Base-by-base conservation (phyloP, 2,797 vertebrate genomes). In the Kryptolebias ocellatus region DNA sequence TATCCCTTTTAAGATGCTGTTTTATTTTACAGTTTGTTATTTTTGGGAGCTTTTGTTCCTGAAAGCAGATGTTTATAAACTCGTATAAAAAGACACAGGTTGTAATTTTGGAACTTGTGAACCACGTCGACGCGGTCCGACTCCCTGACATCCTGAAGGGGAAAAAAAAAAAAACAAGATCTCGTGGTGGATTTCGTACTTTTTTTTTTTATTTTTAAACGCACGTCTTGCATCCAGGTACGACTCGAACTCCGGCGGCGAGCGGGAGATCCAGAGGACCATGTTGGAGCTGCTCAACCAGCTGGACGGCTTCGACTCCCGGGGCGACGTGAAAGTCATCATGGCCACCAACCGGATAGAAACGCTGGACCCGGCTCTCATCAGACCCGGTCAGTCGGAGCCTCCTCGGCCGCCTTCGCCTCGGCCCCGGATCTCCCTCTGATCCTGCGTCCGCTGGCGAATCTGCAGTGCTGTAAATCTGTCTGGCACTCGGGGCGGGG, bases 311-410 rank as follows among this genome's bases (percentile, higher is more conserved):
- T 99, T 99, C 68, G 98, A 99, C 83, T 99, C 97, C 0, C 89
- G 98, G 17, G 98, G 97, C 1, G 97, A 98, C 1, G 98, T 99
- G 3, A 99, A 99, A 90, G 98, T 99, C 20, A 98, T 99, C 79
- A 99, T 99, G 98, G 97, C 97, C 60, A 98, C 98, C 44, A 99
- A 99, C 79, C 92, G 97, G 79, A 98, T 98, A 94, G 98, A 99
- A 87, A 99, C 98, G 1, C 81, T 99, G 81, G 98, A 99, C 67
- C 98, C 98, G 0, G 98, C 97, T 14, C 94, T 99, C 67, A 99
- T 99, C 89, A 94, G 98, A 85, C 98, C 98, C 75, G 98, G 98
- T 98, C 80, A 42, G 89, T 80, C 0, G 18, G 17, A 34, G 12
- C 42, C 28, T 24, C 20, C 20, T 24, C 34, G 28, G 6, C 7